These are phyloP conservation scores for Oikopleura albicans DNA, from an alignment of 23 tunicate genomes.

Conservation along the genomic window DNA sequence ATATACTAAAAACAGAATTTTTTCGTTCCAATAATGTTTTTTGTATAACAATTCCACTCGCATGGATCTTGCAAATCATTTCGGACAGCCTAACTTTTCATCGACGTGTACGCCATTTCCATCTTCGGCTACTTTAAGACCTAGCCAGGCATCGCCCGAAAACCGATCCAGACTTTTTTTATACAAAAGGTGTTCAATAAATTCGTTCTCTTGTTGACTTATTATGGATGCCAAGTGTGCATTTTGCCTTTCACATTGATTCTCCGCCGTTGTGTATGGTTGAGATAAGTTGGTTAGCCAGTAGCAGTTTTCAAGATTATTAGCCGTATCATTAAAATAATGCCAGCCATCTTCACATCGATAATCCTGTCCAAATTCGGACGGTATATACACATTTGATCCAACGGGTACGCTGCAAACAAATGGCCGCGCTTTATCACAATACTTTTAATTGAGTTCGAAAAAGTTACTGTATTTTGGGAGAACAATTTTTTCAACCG, in stretches of 20 bases:
- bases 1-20: too few species aligned
- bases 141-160: constrained; percentile 1
- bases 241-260: not conserved
- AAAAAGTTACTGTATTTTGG: too few species aligned
- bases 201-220: not conserved
- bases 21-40: too few species aligned
- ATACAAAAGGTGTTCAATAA: constrained; percentile 8
- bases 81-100: too few species aligned
- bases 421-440: not conserved
- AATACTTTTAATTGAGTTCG: too few species aligned
- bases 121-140: not conserved
- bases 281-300: too few species aligned
- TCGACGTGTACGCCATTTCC: too few species aligned
- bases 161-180: not conserved
- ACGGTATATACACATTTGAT: not conserved
- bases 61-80: too few species aligned
- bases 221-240: not conserved
- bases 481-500: too few species aligned
- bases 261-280: not conserved
- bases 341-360: not conserved
- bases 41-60: too few species aligned
- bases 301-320: not conserved
- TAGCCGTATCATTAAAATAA: not conserved
- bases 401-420: not conserved
- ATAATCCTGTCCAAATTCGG: not conserved